These are phyloP conservation scores for Sebastes trivittatus DNA, from an alignment of 2,797 vertebrate genomes.

Conservation along the genomic window DNA sequence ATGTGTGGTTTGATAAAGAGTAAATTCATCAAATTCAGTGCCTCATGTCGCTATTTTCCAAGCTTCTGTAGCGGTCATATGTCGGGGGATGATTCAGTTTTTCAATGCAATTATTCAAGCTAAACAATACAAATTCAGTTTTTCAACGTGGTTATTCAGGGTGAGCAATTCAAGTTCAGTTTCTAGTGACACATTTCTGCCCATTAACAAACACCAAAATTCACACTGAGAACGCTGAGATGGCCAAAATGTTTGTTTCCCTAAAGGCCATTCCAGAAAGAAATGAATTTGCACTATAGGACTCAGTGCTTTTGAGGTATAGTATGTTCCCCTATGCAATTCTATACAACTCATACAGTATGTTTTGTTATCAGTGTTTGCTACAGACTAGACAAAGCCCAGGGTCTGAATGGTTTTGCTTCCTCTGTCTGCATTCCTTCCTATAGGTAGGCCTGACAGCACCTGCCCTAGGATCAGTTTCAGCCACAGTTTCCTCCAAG, in stretches of 20 bases:
- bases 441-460: slow-evolving; percentile 46
- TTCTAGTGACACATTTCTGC: no score
- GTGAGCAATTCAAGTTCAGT: no score
- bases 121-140: no score
- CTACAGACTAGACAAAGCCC: not conserved
- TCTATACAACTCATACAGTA: not conserved
- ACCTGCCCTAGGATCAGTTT: slow-evolving; percentile 78
- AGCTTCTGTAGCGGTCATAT: no score
- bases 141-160: no score
- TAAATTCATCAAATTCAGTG: no score
- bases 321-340: not conserved
- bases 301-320: not conserved
- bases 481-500: slow-evolving; percentile 81
- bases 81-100: no score
- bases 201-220: not conserved
- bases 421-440: slow-evolving; percentile 57
- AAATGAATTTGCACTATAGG: not conserved
- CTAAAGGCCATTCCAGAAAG: not conserved
- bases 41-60: no score
- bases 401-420: slow-evolving; percentile 58
- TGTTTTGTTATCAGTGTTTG: slow-evolving; percentile 12
- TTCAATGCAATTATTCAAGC: no score
- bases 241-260: not conserved
- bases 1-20: no score
- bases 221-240: not conserved